Evolutionary conservation across 2,113 vertebrate species (phyloP).

Genomic region (Pachyramphus minor): DNA sequence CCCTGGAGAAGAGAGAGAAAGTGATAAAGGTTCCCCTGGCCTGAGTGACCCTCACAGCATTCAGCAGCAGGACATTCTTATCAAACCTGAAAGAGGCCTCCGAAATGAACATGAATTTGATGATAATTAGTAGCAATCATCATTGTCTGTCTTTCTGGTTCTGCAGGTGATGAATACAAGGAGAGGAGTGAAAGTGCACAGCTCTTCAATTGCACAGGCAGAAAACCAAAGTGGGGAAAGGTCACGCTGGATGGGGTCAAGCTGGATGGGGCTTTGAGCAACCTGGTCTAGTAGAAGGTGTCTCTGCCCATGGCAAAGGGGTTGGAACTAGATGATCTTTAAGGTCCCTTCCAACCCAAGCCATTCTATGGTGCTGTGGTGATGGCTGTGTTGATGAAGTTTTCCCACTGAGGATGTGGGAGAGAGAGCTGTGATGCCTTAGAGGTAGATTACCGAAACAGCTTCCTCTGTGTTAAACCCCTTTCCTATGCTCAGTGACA

Average conservation of each 20-base stretch:
- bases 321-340: neutral
- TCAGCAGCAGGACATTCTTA: neutral
- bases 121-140: neutral
- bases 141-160: neutral
- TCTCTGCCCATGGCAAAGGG: neutral
- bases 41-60: neutral
- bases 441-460: neutral
- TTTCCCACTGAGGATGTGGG: fast-evolving
- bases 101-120: neutral
- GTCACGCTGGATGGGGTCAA: neutral
- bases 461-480: neutral
- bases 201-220: neutral
- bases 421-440: neutral
- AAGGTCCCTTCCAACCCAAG: neutral
- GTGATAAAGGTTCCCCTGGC: neutral
- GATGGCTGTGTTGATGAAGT: neutral
- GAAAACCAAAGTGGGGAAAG: neutral
- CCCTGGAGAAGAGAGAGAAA: slow-evolving; percentile 3
- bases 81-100: neutral
- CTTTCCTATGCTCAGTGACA: neutral
- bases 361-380: neutral
- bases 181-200: neutral
- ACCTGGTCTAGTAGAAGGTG: neutral
- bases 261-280: neutral
- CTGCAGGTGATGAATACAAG: neutral